Evolutionary conservation across 1,140 invertebrate genomes (phyloP).

Genomic region (Phocides pigmalion): DNA sequence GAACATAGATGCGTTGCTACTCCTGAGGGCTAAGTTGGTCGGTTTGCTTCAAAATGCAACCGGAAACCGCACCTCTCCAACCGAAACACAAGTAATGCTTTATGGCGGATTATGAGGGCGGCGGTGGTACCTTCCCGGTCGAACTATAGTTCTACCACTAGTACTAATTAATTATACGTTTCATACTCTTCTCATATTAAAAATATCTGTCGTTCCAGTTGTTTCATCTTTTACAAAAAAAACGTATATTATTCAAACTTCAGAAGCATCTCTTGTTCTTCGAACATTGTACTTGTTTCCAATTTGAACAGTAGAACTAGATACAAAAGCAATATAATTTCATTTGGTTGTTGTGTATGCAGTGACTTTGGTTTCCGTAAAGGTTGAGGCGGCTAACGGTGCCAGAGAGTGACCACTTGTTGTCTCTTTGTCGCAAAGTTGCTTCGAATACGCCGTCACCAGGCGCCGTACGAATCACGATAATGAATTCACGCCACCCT

Average conservation of each 20-base stretch:
- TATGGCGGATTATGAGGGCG: no score
- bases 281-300: not conserved
- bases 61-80: no score
- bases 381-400: conserved; percentile 91
- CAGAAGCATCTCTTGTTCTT: not conserved
- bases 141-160: no score
- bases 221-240: no score
- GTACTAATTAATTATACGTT: no score
- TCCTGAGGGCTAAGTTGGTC: no score
- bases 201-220: no score
- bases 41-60: no score
- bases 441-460: conserved; percentile 90
- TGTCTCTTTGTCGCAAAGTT: conserved; percentile 84
- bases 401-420: conserved; percentile 83
- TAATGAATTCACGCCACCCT: conserved; percentile 85
- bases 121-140: no score
- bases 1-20: no score
- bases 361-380: conserved; percentile 91
- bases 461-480: conserved; percentile 87
- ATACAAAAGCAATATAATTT: conserved; percentile 91
- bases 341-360: conserved; percentile 88
- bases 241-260: not conserved
- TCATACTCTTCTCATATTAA: no score
- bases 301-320: conserved; percentile 16
- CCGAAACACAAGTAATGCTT: no score